Evolutionary conservation across 2,888 invertebrate genomes (phyloP).

Genomic region (Caenorhabditis wallacei): DNA sequence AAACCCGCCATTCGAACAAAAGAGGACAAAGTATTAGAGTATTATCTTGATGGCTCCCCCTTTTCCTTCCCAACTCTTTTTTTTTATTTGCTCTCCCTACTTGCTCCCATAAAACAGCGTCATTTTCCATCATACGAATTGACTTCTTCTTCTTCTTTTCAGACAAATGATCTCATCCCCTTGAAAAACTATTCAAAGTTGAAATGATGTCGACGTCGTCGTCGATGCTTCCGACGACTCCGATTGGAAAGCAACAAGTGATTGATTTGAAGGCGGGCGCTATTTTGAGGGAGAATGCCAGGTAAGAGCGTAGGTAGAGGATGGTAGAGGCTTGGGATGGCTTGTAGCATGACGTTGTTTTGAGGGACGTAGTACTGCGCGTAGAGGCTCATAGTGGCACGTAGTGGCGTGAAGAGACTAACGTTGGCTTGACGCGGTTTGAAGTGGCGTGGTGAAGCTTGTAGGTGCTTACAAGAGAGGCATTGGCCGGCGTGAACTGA

Average conservation of each 20-base stretch:
- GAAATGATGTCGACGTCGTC: conserved; percentile 53
- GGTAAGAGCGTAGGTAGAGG: conserved; percentile 16
- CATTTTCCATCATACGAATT: background rate
- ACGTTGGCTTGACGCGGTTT: too few relatives aligned
- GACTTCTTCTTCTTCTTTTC: background rate
- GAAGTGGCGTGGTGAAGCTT: too few relatives aligned
- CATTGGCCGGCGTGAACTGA: too few relatives aligned
- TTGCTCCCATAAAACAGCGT: background rate
- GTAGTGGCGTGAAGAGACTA: too few relatives aligned
- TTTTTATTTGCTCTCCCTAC: background rate
- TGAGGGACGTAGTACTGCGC: too few relatives aligned
- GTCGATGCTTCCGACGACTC: conserved; percentile 62
- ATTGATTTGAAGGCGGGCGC: conserved; percentile 70
- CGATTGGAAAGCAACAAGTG: conserved; percentile 67
- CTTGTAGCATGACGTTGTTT: too few relatives aligned
- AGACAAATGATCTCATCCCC: conserved; percentile 8
- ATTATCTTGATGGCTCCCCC: conserved; percentile 21
- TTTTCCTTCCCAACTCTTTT: conserved; percentile 9
- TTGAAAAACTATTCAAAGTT: background rate
- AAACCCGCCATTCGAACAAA: background rate
- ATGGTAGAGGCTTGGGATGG: background rate
- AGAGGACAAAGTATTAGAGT: conserved; percentile 1
- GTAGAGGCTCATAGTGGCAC: too few relatives aligned
- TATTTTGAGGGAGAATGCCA: conserved; percentile 62
- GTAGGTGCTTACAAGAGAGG: too few relatives aligned